Percentiles rank a stretch among this genome's conserved stretches.
phyloP scores from a whole-genome alignment of 2,797 vertebrate genomes.

The Valencia hispanica region DNA sequence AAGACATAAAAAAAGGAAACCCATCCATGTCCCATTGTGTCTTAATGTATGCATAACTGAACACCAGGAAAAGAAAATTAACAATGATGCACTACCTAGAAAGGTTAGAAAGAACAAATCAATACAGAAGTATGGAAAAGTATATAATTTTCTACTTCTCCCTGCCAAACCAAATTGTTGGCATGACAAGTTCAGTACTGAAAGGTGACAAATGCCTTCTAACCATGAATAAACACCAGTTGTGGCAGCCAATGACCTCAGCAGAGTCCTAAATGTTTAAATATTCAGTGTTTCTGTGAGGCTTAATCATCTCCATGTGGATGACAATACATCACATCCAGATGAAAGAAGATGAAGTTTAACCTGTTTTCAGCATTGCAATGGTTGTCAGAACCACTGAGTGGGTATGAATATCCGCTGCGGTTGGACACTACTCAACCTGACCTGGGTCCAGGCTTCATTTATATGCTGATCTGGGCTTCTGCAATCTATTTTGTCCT shows the following conservation, averaged over 20 bases:
- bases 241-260: slow-evolving; percentile 32
- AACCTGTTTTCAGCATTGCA: slow-evolving; percentile 41
- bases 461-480: slow-evolving; percentile 18
- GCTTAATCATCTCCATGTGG: slow-evolving; percentile 64
- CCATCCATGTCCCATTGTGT: not conserved
- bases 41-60: not conserved
- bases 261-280: slow-evolving; percentile 58
- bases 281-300: slow-evolving; percentile 47
- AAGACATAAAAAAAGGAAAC: slow-evolving; percentile 19
- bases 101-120: not conserved
- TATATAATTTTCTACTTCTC: slow-evolving; percentile 1
- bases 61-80: slow-evolving; percentile 1
- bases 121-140: slow-evolving; percentile 1
- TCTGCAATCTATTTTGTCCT: slow-evolving; percentile 12
- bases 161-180: slow-evolving; percentile 14
- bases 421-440: slow-evolving; percentile 36
- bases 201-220: slow-evolving; percentile 55
- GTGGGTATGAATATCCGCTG: slow-evolving; percentile 65
- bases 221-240: slow-evolving; percentile 38
- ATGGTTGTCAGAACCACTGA: slow-evolving; percentile 43
- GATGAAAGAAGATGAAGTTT: slow-evolving; percentile 38
- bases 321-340: slow-evolving; percentile 50
- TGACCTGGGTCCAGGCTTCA: slow-evolving; percentile 27
- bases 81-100: not conserved
- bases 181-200: slow-evolving; percentile 14